A percentile compares a stretch with the other conserved stretches of the same genome.
phyloP scores from a whole-genome alignment of 2,797 vertebrate species.

The Aselliscus stoliczkanus region DNA sequence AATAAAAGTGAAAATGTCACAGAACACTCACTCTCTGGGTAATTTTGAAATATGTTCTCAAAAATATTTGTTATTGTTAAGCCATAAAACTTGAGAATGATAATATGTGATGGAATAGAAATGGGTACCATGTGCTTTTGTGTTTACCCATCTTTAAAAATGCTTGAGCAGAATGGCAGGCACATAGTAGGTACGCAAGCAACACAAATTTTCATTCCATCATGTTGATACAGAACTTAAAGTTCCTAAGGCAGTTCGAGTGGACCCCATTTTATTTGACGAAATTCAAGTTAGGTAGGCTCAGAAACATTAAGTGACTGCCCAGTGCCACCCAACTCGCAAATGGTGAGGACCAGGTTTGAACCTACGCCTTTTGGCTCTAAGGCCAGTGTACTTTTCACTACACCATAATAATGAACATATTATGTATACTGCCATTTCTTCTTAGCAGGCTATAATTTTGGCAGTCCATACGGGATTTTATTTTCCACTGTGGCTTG shows the following conservation, averaged over 20 bases:
- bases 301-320: background rate
- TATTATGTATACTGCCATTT: conserved; percentile 11
- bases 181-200: background rate
- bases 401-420: conserved; percentile 23
- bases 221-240: background rate
- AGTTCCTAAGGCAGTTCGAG: background rate
- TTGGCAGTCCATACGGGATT: conserved; percentile 37
- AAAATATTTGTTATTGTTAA: background rate
- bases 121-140: background rate
- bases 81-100: background rate
- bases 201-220: background rate
- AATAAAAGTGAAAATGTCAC: background rate
- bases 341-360: background rate
- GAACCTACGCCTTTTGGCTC: conserved; percentile 41
- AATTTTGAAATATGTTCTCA: background rate
- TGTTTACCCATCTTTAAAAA: background rate
- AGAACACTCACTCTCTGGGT: background rate
- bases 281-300: background rate
- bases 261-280: background rate
- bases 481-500: conserved; percentile 50
- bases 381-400: background rate
- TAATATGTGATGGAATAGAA: background rate
- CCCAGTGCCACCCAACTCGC: background rate
- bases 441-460: conserved; percentile 46
- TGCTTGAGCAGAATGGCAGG: background rate